Evolutionary conservation across 2,888 invertebrate species (phyloP), one percentile per base, ranked within the genome.

Genomic region (Dysmachus trigonus): DNA sequence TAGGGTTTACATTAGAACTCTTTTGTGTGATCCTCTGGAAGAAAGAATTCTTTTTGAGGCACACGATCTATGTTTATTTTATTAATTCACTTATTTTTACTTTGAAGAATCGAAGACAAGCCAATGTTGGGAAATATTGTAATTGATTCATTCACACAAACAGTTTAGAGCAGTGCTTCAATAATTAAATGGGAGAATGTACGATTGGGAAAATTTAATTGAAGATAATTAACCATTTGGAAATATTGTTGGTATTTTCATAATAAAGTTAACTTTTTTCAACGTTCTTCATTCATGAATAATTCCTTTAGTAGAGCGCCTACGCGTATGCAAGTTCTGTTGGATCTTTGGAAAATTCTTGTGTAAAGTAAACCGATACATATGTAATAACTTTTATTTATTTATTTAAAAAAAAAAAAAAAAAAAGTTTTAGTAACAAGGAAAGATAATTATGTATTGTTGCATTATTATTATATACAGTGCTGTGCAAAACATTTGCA

Each of bases 11-110:
- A 79, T 51, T 47, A 47, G 79, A 79, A 79, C 47, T 18, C 31
- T 38, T 18, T 47, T 79, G 15, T 30, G 47, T 30, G 47, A 4
- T 5, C 15, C 38, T 22, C 38, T 35, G 76, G 38, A 76, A 38
- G 33, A 41, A n/a, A 76, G 76, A 51, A 47, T 79, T 79, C 38
- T 79, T 79, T 79, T 47, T 15, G 41, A 79, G 41, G 35, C 27
- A 15, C 38, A 73, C 33, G 5, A 13, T 38, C 22, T 38, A 41
- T 76, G 76, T 76, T 76, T 41, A 76, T 41, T 38, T 76, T 76
- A 41, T 76, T 76, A 27, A 76, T 41, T 76, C 38, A 7, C 31
- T 72, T 72, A 72, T 22, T 30, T 72, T 72, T 72, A 15, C 5
- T 72, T 72, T 13, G 15, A n/a, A n/a, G n/a, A n/a, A 27, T 72